Conservation (phyloP, 2,888 invertebrate species). For the Mythimna pallens region DNA sequence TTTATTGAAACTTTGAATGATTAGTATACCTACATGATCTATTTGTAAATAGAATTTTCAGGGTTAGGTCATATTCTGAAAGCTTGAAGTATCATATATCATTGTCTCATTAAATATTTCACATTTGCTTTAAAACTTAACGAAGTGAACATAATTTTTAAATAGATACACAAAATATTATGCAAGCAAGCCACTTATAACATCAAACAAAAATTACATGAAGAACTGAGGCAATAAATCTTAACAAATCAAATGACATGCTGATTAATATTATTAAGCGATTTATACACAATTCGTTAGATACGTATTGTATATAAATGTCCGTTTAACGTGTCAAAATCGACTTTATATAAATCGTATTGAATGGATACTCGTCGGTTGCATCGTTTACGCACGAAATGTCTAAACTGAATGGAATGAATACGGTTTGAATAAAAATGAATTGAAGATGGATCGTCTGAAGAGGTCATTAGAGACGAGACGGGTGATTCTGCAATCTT, state of each 20-base stretch:
- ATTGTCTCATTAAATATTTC: conserved; percentile 52
- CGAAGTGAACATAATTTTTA: conserved; percentile 57
- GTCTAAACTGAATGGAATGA: conserved; percentile 56
- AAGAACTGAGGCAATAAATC: conserved; percentile 57
- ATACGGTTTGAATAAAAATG: conserved; percentile 59
- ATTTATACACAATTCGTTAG: conserved; percentile 68
- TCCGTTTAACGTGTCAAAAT: conserved; percentile 61
- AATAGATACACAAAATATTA: conserved; percentile 38
- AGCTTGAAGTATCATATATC: conserved; percentile 44
- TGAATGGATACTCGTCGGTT: conserved; percentile 39
- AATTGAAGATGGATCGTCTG: conserved; percentile 62
- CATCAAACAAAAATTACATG: conserved; percentile 46
- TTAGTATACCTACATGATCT: conserved; percentile 12
- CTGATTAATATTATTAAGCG: conserved; percentile 63
- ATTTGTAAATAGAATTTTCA: conserved; percentile 4
- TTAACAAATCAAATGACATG: conserved; percentile 58
- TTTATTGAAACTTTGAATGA: conserved; percentile 39
- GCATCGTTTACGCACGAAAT: conserved; percentile 66
- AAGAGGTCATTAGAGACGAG: conserved; percentile 61
- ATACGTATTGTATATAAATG: conserved; percentile 64
- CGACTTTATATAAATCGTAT: conserved; percentile 56
- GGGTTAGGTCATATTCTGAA: conserved; percentile 31
- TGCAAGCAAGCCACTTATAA: conserved; percentile 38
- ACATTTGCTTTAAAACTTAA: conserved; percentile 49
- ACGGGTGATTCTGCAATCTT: conserved; percentile 57